Evolutionary conservation across 30 jellyfish, hydroid and myxozoan genomes (phyloP).

Genomic region (Aurelia aurita): DNA sequence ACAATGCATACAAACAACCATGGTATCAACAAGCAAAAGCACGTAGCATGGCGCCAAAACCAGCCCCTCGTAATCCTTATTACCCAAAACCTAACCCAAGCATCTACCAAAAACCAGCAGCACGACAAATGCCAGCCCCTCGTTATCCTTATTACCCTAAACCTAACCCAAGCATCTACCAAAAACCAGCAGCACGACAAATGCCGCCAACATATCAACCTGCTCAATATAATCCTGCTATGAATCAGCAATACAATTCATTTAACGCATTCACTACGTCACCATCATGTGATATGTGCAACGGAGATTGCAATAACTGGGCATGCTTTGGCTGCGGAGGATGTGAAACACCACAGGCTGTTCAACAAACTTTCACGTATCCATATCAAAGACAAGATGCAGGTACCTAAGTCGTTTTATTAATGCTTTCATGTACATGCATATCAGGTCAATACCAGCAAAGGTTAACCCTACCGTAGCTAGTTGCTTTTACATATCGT

Average conservation of each 20-base stretch:
- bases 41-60: constrained; percentile 15
- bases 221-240: constrained; percentile 59
- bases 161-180: constrained; percentile 53
- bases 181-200: constrained; percentile 64
- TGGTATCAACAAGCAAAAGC: constrained; percentile 65
- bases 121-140: constrained; percentile 55
- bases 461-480: too few relatives aligned
- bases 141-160: constrained; percentile 33
- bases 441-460: too few relatives aligned
- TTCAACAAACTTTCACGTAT: constrained; percentile 75
- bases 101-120: constrained; percentile 53
- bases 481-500: too few relatives aligned
- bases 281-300: constrained; percentile 88
- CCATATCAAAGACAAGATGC: constrained; percentile 98
- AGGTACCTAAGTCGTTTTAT: constrained; percentile 40
- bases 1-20: constrained; percentile 31
- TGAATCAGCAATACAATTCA: constrained; percentile 57
- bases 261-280: constrained; percentile 64
- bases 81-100: constrained; percentile 54
- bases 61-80: constrained; percentile 14
- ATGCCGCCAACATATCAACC: constrained; percentile 54
- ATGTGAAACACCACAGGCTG: constrained; percentile 90
- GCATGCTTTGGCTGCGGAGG: constrained; percentile 99
- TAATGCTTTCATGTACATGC: too few relatives aligned
- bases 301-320: constrained; percentile 94